Base-by-base conservation (phyloP, 2,888 invertebrate species). In the Lathronympha strigana region DNA sequence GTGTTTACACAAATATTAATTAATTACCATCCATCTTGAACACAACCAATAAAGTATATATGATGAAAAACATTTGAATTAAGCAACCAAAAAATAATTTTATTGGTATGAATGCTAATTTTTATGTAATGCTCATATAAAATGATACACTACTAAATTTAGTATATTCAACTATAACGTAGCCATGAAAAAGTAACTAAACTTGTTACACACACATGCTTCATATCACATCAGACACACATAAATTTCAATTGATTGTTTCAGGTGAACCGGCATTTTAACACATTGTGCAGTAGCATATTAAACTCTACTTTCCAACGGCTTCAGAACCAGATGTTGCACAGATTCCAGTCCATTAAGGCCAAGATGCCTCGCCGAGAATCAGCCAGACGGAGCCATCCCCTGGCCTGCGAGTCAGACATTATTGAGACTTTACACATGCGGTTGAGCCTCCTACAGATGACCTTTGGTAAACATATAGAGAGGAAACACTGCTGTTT, bases 391-490 rank as follows among this genome's bases (percentile, higher is more conserved):
- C 94, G 98, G 33, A 97, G 96, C 83, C 98, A 98, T 86, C 96
- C 96, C 0, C 90, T 98, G 74, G 97, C 98, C 23, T 96, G 97
- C 80, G 98, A 98, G 89, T 97, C 96, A 40, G 98, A 98, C 86
- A 98, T 98, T 51, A 95, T 98, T 79, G 98, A 98, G 87, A 98
- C 98, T 0, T 93, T 98, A 72, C 97, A 98, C 80, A 98, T 98
- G 95, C 94, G 98, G 71, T 93, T 98, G 57, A 97, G 97, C 61
- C 90, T 98, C 64, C 92, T 98, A 68, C 97, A 97, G 88, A 98
- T 98, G 98, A 96, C 97, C 19, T 97, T 98, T 91, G 97, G 97
- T 58, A 98, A 98, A 88, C 98, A 98, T 84, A 98, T 98, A 81
- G 98, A 98, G 84, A 94, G 97, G 76, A 97, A 96, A 81, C 96